Evolutionary conservation across 2,888 invertebrate species (phyloP).

Genomic region (Adelphocoris suturalis): DNA sequence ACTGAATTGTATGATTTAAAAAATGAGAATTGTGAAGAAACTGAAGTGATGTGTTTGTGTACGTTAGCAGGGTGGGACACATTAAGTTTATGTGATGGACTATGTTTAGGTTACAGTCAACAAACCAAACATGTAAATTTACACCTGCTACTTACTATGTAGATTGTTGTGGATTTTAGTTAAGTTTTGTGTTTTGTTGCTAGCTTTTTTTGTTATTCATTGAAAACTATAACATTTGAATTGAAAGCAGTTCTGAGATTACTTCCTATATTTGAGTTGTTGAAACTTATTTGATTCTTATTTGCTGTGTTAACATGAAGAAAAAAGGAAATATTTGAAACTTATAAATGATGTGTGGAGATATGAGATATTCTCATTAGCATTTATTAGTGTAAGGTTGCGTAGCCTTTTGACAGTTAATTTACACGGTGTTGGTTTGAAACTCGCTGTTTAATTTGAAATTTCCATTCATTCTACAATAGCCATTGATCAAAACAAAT

Average conservation of each 20-base stretch:
- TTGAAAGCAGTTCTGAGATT: slow-evolving; percentile 54
- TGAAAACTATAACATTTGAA: slow-evolving; percentile 53
- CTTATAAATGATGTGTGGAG: slow-evolving; percentile 49
- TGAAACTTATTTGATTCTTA: slow-evolving; percentile 34
- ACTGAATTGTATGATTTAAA: slow-evolving; percentile 25
- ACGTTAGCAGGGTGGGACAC: slow-evolving; percentile 71
- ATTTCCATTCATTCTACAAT: background rate
- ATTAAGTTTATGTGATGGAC: slow-evolving; percentile 66
- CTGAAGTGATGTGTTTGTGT: slow-evolving; percentile 73
- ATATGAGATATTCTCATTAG: slow-evolving; percentile 59
- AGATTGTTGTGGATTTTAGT: slow-evolving; percentile 64
- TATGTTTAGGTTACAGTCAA: slow-evolving; percentile 72
- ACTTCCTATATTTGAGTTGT: slow-evolving; percentile 57
- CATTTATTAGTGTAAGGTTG: slow-evolving; percentile 68
- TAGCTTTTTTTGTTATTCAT: slow-evolving; percentile 58
- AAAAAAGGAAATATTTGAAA: background rate
- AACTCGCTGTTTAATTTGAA: slow-evolving; percentile 50
- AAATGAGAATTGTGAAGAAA: slow-evolving; percentile 36
- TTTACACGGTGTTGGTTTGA: slow-evolving; percentile 69
- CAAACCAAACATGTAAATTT: slow-evolving; percentile 74
- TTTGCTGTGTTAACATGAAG: slow-evolving; percentile 41
- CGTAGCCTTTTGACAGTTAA: slow-evolving; percentile 53
- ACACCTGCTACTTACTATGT: slow-evolving; percentile 66
- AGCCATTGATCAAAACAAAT: slow-evolving; percentile 48
- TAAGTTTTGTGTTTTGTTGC: slow-evolving; percentile 64